Evolutionary conservation across 2,797 vertebrate species (phyloP).

Genomic region (Galago senegalensis): DNA sequence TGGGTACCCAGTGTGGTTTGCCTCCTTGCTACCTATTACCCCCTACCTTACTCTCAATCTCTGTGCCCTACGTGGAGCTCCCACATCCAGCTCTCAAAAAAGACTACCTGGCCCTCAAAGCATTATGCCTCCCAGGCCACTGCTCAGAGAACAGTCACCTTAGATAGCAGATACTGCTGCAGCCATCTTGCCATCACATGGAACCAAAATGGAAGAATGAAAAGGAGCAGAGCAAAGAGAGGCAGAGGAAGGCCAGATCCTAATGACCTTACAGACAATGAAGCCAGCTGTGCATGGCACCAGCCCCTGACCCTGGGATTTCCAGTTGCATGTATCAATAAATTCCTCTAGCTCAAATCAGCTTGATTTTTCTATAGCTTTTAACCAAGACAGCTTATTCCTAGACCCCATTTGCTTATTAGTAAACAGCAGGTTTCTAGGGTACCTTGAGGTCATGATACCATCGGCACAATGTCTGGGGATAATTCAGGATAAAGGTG

Average conservation of each 20-base stretch:
- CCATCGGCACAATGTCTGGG: too few species aligned
- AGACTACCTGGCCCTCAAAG: background rate
- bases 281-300: background rate
- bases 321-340: background rate
- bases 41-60: background rate
- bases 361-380: conserved; percentile 14
- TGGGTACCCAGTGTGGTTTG: background rate
- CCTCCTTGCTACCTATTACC: background rate
- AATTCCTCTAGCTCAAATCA: background rate
- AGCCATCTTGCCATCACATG: background rate
- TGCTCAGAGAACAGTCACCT: background rate
- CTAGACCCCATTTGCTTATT: background rate
- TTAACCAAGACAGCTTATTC: background rate
- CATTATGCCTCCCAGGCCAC: background rate
- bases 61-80: background rate
- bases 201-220: background rate
- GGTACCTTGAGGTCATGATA: background rate
- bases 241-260: background rate
- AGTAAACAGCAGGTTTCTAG: background rate
- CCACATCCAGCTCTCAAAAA: background rate
- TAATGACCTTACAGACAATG: background rate
- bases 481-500: background rate
- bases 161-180: background rate
- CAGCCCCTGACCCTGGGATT: background rate
- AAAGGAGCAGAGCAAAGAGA: background rate